These are phyloP conservation scores for Papilio machaon DNA, from an alignment of 1,140 invertebrate species.

Conservation along the genomic window DNA sequence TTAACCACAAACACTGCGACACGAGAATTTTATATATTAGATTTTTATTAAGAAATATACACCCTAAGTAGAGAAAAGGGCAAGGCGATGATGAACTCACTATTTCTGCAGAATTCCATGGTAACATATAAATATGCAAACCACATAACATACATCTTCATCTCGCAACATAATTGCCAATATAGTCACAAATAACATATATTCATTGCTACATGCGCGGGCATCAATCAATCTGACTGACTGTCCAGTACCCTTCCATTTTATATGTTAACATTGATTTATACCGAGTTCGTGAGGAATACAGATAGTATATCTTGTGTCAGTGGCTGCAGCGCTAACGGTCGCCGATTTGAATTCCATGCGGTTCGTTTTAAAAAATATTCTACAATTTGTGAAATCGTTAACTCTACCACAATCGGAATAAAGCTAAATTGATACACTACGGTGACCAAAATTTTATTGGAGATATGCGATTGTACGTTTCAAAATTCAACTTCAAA, in stretches of 20 bases:
- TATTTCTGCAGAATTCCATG: not conserved
- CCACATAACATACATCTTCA: not conserved
- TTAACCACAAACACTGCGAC: no score
- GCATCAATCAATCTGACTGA: not conserved
- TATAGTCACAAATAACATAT: not conserved
- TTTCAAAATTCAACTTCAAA: no score
- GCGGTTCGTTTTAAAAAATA: not conserved
- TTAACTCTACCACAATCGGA: no score
- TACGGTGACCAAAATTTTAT: no score
- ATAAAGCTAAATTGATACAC: no score
- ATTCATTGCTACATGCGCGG: not conserved
- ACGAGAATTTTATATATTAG: no score
- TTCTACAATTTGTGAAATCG: not conserved
- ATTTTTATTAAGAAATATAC: not conserved
- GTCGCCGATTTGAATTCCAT: not conserved
- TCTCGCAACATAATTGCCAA: not conserved
- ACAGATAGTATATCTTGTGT: slow-evolving; percentile 18
- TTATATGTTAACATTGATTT: slow-evolving; percentile 27
- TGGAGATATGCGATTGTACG: no score
- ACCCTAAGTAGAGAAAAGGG: not conserved
- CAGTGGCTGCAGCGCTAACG: not conserved
- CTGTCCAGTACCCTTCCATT: slow-evolving; percentile 15
- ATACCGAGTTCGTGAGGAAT: not conserved
- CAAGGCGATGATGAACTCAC: not conserved
- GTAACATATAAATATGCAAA: not conserved